Evolutionary conservation across 2,888 invertebrate species (phyloP), one percentile per base, ranked within the genome.

Genomic region (Chrysopilus asiliformis): DNA sequence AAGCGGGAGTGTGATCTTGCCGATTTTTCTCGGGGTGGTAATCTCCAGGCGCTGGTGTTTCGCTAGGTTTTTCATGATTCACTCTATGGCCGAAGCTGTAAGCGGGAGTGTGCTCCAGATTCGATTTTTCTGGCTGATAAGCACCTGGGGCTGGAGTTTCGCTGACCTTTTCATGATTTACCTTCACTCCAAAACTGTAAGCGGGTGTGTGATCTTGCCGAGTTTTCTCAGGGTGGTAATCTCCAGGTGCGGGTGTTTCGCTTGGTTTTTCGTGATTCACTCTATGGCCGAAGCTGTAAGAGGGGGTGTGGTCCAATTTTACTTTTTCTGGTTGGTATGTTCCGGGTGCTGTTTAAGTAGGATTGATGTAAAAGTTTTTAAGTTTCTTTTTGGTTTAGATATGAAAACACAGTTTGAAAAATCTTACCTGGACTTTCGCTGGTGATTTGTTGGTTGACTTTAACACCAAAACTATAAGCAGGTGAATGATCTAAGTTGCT

Each of bases 71-170:
- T 16, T 62, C 65, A 20, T 53, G 45, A 20, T 63, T 60, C 2
- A 68, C 67, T 59, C 71, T 74, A 14, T 68, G 60, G 41, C 72
- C 68, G 33, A 79, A 74, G 27, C 70, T 70, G 52, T 67, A 77
- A 48, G 70, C 70, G 17, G 77, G 77, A 31, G 73, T 57, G 18
- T 40, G 19, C 24, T 44, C 42, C 8, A 40, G 25, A n/a, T 37
- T 37, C 1, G 25, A 5, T 6, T 44, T 40, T 36, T 46, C 44
- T n/a, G 43, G 38, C 29, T 40, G 38, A 32, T 45, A 45, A 1
- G 42, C 36, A 12, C 46, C 46, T 14, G 46, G 46, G n/a, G 46
- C 46, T 37, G 26, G 22, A 32, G 68, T 67, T 45, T 70, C 65
- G 33, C 57, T 66, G 12, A 64, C 62, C 50, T 69, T 72, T 16